Percentiles rank a stretch among this genome's conserved stretches.
Evolutionary conservation across 2,113 vertebrate genomes (phyloP).

Genomic region (Anas platyrhynchos): DNA sequence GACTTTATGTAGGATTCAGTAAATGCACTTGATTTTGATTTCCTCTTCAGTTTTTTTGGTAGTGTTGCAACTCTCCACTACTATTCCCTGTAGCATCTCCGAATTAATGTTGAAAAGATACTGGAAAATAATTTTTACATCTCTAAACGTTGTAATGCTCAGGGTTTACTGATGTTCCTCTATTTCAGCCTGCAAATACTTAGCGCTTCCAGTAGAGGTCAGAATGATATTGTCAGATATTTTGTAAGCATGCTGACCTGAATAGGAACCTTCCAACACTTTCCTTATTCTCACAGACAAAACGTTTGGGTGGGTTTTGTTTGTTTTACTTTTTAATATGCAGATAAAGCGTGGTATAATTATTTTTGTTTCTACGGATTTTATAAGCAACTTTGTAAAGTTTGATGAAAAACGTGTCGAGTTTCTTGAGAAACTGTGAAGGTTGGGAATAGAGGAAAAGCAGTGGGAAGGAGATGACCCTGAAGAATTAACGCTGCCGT

Average conservation of each 20-base stretch:
- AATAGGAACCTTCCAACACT: not conserved
- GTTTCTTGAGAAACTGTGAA: slow-evolving; percentile 15
- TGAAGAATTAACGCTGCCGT: not conserved
- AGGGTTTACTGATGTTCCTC: not conserved
- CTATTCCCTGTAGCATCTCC: rapidly evolving
- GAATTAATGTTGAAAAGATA: not conserved
- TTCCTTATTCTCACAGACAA: not conserved
- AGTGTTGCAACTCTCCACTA: not conserved
- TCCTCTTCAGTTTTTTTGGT: not conserved
- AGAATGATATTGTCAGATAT: slow-evolving; percentile 58
- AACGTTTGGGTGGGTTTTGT: slow-evolving; percentile 25
- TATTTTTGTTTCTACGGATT: not conserved
- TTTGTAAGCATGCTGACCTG: not conserved
- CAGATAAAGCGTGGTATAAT: not conserved
- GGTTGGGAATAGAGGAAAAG: not conserved
- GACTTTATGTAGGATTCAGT: not conserved
- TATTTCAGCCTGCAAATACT: slow-evolving; percentile 18
- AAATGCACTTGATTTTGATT: not conserved
- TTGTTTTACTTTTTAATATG: not conserved
- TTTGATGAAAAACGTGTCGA: not conserved
- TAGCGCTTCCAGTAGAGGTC: slow-evolving; percentile 67
- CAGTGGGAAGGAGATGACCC: not conserved
- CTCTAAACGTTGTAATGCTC: not conserved
- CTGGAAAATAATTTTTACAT: not conserved
- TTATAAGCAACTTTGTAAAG: not conserved